These are phyloP conservation scores for Tylochromis polylepis DNA, from an alignment of 2,113 vertebrate genomes.

Conservation along the genomic window DNA sequence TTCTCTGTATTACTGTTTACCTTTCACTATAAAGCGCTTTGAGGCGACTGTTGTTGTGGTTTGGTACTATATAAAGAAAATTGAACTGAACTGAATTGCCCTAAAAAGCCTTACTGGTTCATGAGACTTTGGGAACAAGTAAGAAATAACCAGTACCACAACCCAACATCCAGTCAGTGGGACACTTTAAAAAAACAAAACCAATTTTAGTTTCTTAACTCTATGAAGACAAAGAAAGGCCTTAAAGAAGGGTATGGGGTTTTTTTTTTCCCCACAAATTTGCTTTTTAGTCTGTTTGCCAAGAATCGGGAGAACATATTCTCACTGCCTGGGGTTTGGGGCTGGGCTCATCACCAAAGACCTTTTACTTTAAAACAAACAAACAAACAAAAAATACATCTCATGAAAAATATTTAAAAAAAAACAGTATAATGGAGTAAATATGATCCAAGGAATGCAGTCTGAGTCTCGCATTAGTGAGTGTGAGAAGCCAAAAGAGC, in stretches of 20 bases:
- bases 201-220: background rate
- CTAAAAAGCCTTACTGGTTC: background rate
- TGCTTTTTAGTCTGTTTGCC: background rate
- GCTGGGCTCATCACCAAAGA: background rate
- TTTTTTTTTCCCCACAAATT: background rate
- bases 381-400: background rate
- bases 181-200: background rate
- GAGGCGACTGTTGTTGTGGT: background rate
- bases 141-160: background rate
- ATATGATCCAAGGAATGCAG: background rate
- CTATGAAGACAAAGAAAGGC: background rate
- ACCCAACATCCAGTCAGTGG: background rate
- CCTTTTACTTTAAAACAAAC: background rate
- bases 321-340: background rate
- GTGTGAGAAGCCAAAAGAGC: background rate
- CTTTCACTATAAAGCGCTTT: background rate
- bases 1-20: background rate
- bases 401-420: background rate
- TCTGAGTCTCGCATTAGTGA: background rate
- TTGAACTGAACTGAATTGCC: background rate
- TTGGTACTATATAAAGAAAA: background rate
- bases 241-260: background rate
- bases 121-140: background rate
- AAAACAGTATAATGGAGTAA: background rate
- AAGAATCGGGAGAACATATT: background rate